phyloP scores from a whole-genome alignment of 2,113 vertebrate species.

The Nicator chloris region DNA sequence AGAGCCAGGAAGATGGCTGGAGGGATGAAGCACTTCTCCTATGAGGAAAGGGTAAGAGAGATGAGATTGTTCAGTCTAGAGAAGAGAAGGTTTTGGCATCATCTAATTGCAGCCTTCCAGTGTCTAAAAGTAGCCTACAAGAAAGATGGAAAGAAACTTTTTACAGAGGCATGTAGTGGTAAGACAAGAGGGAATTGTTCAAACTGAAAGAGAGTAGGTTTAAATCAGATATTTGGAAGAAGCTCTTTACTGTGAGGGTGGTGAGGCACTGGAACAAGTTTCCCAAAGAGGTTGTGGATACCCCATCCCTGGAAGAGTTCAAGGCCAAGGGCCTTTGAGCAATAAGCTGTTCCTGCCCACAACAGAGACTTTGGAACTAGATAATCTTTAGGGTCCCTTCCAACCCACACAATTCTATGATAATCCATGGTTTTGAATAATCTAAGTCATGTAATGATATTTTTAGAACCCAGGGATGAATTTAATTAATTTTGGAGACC shows the following conservation, averaged over 20 bases:
- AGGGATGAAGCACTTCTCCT: neutral
- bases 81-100: neutral
- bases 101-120: neutral
- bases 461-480: neutral
- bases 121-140: neutral
- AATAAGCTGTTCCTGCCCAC: neutral
- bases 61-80: neutral
- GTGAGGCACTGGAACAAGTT: too few species aligned
- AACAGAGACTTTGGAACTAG: neutral
- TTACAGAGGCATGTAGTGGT: neutral
- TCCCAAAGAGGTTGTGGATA: neutral
- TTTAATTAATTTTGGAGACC: neutral
- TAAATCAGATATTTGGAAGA: neutral
- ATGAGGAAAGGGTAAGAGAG: neutral
- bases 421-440: neutral
- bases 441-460: neutral
- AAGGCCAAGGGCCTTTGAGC: neutral
- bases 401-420: neutral
- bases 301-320: neutral
- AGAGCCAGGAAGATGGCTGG: neutral
- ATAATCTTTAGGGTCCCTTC: neutral
- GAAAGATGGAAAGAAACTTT: neutral
- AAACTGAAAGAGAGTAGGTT: neutral
- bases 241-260: neutral
- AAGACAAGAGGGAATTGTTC: neutral